Conservation (phyloP, 2,113 vertebrate species). For the Limnothrissa miodon region DNA sequence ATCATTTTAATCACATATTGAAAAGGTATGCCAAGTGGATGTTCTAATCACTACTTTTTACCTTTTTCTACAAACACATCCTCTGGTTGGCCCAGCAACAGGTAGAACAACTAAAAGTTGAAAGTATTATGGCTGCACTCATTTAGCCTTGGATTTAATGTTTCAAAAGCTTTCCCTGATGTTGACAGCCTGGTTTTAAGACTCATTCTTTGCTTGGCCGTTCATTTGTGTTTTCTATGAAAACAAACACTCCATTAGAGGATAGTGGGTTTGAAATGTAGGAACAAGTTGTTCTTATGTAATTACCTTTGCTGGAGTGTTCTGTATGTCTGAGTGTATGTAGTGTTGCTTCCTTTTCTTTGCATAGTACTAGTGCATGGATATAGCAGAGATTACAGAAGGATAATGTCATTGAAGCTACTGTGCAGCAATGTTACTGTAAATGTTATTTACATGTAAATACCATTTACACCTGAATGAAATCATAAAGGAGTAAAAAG, state of each 20-base stretch:
- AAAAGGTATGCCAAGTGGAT: background rate
- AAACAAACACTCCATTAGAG: background rate
- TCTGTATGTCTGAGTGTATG: no score
- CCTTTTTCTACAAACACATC: background rate
- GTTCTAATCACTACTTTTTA: background rate
- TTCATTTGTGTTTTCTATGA: conserved; percentile 14
- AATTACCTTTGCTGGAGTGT: no score
- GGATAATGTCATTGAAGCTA: no score
- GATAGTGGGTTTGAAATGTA: background rate
- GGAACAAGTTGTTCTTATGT: no score
- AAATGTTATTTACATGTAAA: no score
- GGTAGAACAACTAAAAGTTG: background rate
- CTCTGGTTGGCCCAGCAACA: background rate
- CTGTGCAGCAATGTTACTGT: no score
- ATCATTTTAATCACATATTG: background rate
- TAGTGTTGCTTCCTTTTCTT: no score
- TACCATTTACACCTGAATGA: background rate
- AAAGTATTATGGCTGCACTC: background rate
- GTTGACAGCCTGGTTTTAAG: conserved; percentile 24
- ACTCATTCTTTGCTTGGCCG: conserved; percentile 6
- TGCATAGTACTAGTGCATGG: no score
- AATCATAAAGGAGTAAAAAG: background rate
- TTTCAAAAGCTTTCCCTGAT: conserved; percentile 26
- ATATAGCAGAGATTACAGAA: no score
- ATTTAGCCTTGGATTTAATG: background rate